A percentile compares a stretch with the other conserved stretches of the same genome.
phyloP scores from a whole-genome alignment of 1,140 invertebrate genomes.

The Lepidurus apus region DNA sequence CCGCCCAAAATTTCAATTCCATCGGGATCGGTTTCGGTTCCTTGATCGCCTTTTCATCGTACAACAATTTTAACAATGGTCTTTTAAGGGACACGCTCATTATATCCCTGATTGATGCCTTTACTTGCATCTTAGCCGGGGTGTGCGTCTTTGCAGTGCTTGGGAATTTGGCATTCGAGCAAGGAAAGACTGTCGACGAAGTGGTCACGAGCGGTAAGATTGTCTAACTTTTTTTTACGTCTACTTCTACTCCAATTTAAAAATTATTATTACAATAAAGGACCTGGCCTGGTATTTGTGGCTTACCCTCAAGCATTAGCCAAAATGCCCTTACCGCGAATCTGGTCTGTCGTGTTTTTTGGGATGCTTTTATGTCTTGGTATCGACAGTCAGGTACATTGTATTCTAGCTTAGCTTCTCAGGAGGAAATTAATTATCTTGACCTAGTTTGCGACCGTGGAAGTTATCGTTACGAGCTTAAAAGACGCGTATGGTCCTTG shows the following conservation, averaged over 20 bases:
- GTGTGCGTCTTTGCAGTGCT: constrained; percentile 82
- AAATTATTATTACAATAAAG: constrained; percentile 48
- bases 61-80: constrained; percentile 87
- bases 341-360: constrained; percentile 84
- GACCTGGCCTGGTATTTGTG: constrained; percentile 80
- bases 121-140: constrained; percentile 76
- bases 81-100: constrained; percentile 77
- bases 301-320: constrained; percentile 83
- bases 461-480: constrained; percentile 85
- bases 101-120: constrained; percentile 71
- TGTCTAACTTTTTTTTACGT: constrained; percentile 36
- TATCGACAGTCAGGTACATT: constrained; percentile 76
- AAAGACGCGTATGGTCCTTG: constrained; percentile 82
- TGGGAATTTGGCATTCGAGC: constrained; percentile 76
- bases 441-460: constrained; percentile 77
- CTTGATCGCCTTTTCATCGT: constrained; percentile 91
- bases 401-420: constrained; percentile 2
- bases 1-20: constrained; percentile 88
- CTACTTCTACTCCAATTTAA: not conserved
- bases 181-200: constrained; percentile 65
- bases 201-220: constrained; percentile 76
- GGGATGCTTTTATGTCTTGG: constrained; percentile 83
- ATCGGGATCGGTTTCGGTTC: constrained; percentile 86
- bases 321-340: constrained; percentile 76
- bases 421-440: constrained; percentile 29